Percentiles rank a stretch among this genome's conserved stretches.
These are phyloP conservation scores for Atta cephalotes DNA, from an alignment of 1,140 invertebrate genomes.

Conservation along the genomic window DNA sequence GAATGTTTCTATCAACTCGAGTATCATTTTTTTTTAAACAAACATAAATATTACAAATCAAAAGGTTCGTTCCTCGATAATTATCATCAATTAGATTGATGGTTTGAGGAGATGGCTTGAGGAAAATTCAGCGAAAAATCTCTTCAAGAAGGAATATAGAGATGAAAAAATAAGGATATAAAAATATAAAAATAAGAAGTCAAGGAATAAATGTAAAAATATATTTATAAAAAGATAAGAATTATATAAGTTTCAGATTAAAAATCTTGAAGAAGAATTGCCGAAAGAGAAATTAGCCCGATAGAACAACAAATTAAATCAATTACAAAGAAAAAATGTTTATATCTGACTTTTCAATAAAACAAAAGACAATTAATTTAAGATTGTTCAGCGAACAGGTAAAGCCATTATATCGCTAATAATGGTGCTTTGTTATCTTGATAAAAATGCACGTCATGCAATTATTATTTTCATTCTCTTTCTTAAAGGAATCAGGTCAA, in stretches of 20 bases:
- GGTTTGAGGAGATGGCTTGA: too few species aligned
- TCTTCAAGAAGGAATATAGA: slow-evolving; percentile 3
- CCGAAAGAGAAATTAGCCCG: neutral
- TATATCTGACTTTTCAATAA: neutral
- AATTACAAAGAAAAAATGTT: neutral
- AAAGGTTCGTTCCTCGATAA: neutral
- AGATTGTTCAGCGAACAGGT: neutral
- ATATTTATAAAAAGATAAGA: slow-evolving; percentile 5
- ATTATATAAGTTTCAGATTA: neutral
- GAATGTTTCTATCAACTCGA: slow-evolving; percentile 48
- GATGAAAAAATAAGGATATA: neutral
- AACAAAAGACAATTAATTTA: slow-evolving; percentile 8
- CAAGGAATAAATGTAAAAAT: neutral
- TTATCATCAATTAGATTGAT: neutral
- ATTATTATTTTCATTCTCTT: slow-evolving; percentile 39
- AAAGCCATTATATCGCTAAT: slow-evolving; percentile 9
- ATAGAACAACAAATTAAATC: neutral
- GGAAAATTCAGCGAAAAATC: neutral
- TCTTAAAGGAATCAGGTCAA: slow-evolving; percentile 27
- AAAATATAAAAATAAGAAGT: neutral
- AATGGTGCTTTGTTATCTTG: neutral
- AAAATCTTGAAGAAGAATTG: neutral
- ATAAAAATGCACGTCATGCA: slow-evolving; percentile 27
- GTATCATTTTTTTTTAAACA: slow-evolving; percentile 38
- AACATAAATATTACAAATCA: neutral